Evolutionary conservation across 2,113 vertebrate species (phyloP), one percentile per base, ranked within the genome.

Genomic region (Paracanthobrama guichenoti): DNA sequence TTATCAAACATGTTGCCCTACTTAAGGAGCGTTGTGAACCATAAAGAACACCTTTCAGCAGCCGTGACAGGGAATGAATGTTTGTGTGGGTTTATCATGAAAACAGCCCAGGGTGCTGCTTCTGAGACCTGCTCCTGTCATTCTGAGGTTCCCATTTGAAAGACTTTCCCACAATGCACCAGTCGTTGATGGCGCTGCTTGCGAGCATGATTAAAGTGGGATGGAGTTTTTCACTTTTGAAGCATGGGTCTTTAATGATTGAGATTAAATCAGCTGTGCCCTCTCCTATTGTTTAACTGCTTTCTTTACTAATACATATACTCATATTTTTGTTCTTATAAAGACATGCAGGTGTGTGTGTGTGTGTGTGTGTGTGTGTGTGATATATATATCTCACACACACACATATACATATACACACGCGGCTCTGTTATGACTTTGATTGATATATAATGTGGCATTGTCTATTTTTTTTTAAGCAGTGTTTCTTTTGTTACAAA

Each of bases 301-400:
- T 84, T 85, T 84, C 89, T 91, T 93, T 92, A 93, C 86, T 89
- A 89, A 87, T 76, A 86, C 89, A 89, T 55, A 83, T 48, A 90
- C 71, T 81, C 46, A 20, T 75, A 14, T 62, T 50, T 64, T 24
- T 59, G 81, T 72, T 85, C 71, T 81, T 79, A 67, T 60, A 14
- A n/a, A 82, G 71, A 86, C 82, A 62, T 89, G 16, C 89, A 88
- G 84, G 3, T 26, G 39, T 39, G 39, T 39, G 16, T 26, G 16
- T 6, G 6, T 9, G 5, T 6, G 16, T 11, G 26, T 11, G n/a
- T 5, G 13, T 6, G 24, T 9, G 2, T 60, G n/a, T n/a, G n/a
- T n/a, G n/a, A 12, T 2, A 2, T 59, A 11, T 24, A 14, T 64
- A 6, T 64, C n/a, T n/a, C n/a, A n/a, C n/a, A n/a, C n/a, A n/a